Evolutionary conservation across 2,888 invertebrate species (phyloP).

Genomic region (Pseudanteris insignis): DNA sequence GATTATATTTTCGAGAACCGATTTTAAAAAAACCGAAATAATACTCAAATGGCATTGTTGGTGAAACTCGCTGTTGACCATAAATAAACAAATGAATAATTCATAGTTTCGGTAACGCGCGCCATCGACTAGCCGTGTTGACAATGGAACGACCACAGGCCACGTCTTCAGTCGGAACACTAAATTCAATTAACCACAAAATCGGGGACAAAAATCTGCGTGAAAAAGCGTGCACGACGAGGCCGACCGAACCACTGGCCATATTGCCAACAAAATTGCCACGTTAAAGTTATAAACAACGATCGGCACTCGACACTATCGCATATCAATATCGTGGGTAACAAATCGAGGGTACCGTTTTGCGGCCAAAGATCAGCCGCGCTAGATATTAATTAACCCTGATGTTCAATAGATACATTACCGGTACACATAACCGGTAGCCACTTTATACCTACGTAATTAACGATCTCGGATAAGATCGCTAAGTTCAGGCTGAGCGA

Average conservation of each 20-base stretch:
- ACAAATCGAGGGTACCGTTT: slow-evolving; percentile 35
- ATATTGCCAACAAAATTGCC: slow-evolving; percentile 16
- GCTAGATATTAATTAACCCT: slow-evolving; percentile 43
- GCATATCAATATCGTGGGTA: slow-evolving; percentile 44
- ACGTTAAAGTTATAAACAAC: slow-evolving; percentile 41
- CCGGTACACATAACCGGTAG: slow-evolving; percentile 30
- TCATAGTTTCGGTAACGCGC: slow-evolving; percentile 6
- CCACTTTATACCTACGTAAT: slow-evolving; percentile 34
- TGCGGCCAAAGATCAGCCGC: slow-evolving; percentile 41
- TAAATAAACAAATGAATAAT: slow-evolving; percentile 18
- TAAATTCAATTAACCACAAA: slow-evolving; percentile 34
- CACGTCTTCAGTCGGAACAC: slow-evolving; percentile 23
- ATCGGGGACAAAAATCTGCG: slow-evolving; percentile 27
- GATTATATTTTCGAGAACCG: no score
- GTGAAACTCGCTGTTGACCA: no score
- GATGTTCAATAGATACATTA: slow-evolving; percentile 36
- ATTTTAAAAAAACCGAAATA: no score
- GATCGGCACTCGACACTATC: slow-evolving; percentile 37
- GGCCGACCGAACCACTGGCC: neutral
- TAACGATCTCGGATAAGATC: slow-evolving; percentile 48
- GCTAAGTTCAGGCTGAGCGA: slow-evolving; percentile 26
- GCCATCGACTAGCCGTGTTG: no score
- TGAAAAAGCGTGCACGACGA: slow-evolving; percentile 11
- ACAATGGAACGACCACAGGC: no score
- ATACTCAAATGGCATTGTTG: no score